These are phyloP conservation scores for Gallinago stenura DNA, from an alignment of 2,797 vertebrate species.

Conservation along the genomic window DNA sequence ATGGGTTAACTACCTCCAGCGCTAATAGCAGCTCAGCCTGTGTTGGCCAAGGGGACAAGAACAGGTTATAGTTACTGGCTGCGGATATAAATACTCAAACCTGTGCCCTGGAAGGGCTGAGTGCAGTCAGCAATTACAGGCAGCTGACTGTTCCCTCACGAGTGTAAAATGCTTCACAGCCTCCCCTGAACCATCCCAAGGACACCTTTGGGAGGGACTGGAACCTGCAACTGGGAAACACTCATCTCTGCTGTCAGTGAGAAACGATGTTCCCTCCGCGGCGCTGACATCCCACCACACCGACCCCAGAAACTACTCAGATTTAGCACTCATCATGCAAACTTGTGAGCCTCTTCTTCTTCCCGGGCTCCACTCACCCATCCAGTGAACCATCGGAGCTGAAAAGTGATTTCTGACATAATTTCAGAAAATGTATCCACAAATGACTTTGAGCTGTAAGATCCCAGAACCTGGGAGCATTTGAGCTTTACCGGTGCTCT, in stretches of 20 bases:
- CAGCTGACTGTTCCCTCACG: not conserved
- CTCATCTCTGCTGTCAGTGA: not conserved
- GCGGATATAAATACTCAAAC: not conserved
- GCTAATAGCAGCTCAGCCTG: not conserved
- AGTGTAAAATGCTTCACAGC: conserved; percentile 32
- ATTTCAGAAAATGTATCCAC: not conserved
- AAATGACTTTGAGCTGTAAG: not conserved
- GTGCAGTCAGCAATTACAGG: conserved; percentile 28
- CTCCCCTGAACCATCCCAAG: not conserved
- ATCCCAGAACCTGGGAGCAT: not conserved
- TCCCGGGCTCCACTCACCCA: not conserved
- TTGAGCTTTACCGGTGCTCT: not conserved
- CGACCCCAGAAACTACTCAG: not conserved
- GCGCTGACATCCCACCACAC: not conserved
- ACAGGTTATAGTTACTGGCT: not conserved
- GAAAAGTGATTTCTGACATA: not conserved
- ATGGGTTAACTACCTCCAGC: not conserved
- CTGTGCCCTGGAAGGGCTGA: not conserved
- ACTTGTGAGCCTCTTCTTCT: not conserved
- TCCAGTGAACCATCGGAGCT: not conserved
- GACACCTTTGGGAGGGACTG: not conserved
- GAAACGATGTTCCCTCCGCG: not conserved
- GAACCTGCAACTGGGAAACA: not conserved
- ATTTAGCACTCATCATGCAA: not conserved
- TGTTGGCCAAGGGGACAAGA: not conserved